phyloP scores from a whole-genome alignment of 1,140 invertebrate genomes.

The Brachionus calyciflorus region DNA sequence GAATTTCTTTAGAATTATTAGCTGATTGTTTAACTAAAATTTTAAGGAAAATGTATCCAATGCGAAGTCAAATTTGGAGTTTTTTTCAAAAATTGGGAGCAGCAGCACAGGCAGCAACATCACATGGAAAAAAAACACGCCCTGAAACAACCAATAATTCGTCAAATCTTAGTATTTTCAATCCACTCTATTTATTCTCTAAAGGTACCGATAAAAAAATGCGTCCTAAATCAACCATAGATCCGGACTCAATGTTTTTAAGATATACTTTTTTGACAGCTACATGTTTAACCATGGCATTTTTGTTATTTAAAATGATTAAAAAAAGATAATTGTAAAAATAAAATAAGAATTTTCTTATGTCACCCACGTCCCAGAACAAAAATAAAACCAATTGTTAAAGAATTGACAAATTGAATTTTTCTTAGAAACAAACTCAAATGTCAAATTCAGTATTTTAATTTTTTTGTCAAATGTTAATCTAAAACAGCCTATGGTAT shows the following conservation, averaged over 20 bases:
- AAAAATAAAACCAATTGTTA: too few relatives aligned
- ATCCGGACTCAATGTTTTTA: slow-evolving; percentile 21
- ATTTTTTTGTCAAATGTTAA: too few relatives aligned
- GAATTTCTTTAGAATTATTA: too few relatives aligned
- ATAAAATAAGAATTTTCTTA: too few relatives aligned
- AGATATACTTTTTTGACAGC: slow-evolving; percentile 36
- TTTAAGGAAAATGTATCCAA: slow-evolving; percentile 47
- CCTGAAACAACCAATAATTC: not conserved
- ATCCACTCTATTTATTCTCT: not conserved
- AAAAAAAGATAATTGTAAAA: slow-evolving; percentile 30
- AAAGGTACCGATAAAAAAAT: not conserved
- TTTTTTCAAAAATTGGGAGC: slow-evolving; percentile 45
- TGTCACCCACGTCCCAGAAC: too few relatives aligned
- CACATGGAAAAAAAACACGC: not conserved
- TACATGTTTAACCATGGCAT: slow-evolving; percentile 33
- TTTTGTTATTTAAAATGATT: slow-evolving; percentile 40
- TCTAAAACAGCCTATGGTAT: too few relatives aligned
- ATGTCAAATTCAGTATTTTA: too few relatives aligned
- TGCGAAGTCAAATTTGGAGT: slow-evolving; percentile 45
- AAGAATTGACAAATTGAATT: too few relatives aligned
- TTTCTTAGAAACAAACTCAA: too few relatives aligned
- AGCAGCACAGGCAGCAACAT: slow-evolving; percentile 25
- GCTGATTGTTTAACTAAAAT: too few relatives aligned
- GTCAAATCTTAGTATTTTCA: not conserved
- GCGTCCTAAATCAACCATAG: not conserved